phyloP scores from a whole-genome alignment of 2,113 vertebrate genomes.

The Aegotheles bennettii region DNA sequence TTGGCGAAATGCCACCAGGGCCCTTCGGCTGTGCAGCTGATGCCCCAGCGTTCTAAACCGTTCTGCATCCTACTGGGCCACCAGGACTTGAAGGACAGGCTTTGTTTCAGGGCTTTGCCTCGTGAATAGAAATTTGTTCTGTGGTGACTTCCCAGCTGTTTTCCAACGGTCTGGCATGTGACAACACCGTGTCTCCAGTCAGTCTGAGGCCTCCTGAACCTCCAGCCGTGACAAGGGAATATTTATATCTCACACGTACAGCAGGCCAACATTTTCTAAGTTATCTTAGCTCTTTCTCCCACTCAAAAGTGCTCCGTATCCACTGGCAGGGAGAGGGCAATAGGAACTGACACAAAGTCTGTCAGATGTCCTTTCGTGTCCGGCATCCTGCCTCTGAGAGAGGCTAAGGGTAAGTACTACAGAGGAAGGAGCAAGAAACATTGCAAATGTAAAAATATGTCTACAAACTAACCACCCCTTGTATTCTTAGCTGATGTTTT shows the following conservation, averaged over 20 bases:
- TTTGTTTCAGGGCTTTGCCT: conserved; percentile 3
- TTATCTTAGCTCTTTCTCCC: background rate
- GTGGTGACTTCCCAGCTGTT: conserved; percentile 6
- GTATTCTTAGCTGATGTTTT: background rate
- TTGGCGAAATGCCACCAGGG: fast-evolving
- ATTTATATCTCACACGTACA: conserved; percentile 26
- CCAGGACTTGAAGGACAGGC: background rate
- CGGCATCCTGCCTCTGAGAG: background rate
- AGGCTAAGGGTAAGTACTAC: background rate
- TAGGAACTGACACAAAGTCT: background rate
- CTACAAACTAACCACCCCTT: background rate
- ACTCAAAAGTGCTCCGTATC: background rate
- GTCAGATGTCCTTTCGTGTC: background rate
- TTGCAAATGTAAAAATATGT: background rate
- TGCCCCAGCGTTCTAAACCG: background rate
- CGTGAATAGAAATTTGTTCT: background rate
- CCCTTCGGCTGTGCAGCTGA: background rate
- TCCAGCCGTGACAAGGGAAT: background rate
- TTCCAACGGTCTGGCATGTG: background rate
- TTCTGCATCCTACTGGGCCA: background rate
- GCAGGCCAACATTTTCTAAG: background rate
- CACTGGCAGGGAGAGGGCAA: background rate
- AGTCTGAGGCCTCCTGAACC: conserved; percentile 1
- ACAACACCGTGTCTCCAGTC: background rate
- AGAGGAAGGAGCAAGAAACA: background rate